phyloP scores from a whole-genome alignment of 2,113 vertebrate genomes.

The Dromaius novaehollandiae region DNA sequence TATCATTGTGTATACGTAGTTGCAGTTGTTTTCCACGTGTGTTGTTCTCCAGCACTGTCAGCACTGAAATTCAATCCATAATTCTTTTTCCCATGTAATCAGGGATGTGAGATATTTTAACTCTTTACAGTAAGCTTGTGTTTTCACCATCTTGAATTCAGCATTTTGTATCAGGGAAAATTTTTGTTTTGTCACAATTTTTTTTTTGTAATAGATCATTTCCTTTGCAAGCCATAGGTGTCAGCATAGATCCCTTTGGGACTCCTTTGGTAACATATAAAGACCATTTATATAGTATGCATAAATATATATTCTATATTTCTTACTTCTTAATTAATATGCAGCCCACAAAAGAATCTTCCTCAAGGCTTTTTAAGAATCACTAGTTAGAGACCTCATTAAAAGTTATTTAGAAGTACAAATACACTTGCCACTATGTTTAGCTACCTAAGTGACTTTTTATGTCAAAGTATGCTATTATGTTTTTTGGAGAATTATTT shows the following conservation, averaged over 20 bases:
- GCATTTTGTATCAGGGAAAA: not conserved
- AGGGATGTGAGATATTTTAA: not conserved
- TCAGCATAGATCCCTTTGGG: not conserved
- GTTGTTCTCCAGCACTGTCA: too few species aligned
- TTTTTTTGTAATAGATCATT: not conserved
- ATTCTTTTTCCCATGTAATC: too few species aligned
- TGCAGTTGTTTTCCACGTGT: too few species aligned
- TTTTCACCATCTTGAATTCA: not conserved
- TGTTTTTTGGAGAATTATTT: not conserved
- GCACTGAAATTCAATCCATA: too few species aligned
- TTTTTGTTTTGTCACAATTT: not conserved
- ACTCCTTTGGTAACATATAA: fast-evolving
- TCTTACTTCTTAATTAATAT: not conserved
- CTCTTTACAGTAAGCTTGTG: not conserved
- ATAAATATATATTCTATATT: not conserved
- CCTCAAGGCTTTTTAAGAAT: not conserved
- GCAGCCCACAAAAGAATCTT: not conserved
- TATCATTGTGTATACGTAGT: too few species aligned
- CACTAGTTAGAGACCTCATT: not conserved
- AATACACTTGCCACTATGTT: not conserved
- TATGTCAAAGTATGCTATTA: not conserved
- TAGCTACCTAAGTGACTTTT: not conserved
- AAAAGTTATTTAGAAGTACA: not conserved
- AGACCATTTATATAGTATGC: not conserved
- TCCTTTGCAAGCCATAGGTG: not conserved